A percentile compares a stretch with the other conserved stretches of the same genome.
These are phyloP conservation scores for Hippopotamyrus pictus DNA, from an alignment of 2,797 vertebrate genomes.

Conservation along the genomic window DNA sequence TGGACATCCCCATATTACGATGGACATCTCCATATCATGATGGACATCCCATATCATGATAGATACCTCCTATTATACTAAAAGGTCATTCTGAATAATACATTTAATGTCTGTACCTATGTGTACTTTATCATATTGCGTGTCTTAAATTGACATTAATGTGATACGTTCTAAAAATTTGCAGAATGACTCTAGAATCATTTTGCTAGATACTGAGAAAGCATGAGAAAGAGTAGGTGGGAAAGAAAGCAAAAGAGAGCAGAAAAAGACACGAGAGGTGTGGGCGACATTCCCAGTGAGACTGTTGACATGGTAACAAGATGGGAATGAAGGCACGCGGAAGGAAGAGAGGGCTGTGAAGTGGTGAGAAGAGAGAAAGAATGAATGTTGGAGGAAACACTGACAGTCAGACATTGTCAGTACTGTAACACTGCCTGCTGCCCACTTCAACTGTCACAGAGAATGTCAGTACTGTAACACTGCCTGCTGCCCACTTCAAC, in stretches of 20 bases:
- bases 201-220: neutral
- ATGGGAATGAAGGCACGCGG: conserved; percentile 52
- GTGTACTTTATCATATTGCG: neutral
- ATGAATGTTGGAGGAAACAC: neutral
- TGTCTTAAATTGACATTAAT: neutral
- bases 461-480: neutral
- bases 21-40: neutral
- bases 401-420: neutral
- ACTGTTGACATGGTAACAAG: conserved; percentile 68
- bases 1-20: neutral
- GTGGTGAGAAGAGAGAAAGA: neutral
- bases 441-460: neutral
- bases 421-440: neutral
- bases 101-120: neutral
- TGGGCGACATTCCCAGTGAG: conserved; percentile 59
- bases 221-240: neutral
- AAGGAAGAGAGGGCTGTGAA: conserved; percentile 49
- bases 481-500: neutral
- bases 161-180: neutral
- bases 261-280: conserved; percentile 35
- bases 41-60: neutral
- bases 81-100: neutral
- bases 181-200: neutral
- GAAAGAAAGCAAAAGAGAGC: conserved; percentile 7
- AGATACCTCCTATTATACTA: neutral